Evolutionary conservation across 2,888 invertebrate genomes (phyloP).

Genomic region (Drosophila tanythrix): DNA sequence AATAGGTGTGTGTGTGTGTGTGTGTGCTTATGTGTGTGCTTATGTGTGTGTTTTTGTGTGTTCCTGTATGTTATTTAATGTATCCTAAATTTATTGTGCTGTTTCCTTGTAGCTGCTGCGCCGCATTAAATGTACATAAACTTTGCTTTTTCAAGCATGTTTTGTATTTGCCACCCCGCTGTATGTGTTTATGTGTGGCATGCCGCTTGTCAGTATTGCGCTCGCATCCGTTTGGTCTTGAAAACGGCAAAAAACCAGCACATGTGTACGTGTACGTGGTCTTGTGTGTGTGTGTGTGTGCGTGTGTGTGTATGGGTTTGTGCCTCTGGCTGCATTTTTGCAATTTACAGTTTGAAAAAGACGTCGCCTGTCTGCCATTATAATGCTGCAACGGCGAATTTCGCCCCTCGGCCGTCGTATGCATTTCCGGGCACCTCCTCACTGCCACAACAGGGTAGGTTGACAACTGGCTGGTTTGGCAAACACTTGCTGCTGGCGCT

Average conservation of each 20-base stretch:
- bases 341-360: conserved; percentile 75
- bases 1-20: conserved; percentile 5
- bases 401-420: conserved; percentile 57
- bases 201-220: conserved; percentile 57
- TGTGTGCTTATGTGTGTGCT: conserved; percentile 8
- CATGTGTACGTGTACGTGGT: conserved; percentile 32
- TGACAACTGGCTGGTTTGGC: conserved; percentile 11
- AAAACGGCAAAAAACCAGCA: conserved; percentile 66
- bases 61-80: conserved; percentile 76
- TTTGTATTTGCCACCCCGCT: conserved; percentile 19
- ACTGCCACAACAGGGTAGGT: neutral
- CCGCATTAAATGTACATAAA: conserved; percentile 75
- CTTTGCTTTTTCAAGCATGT: conserved; percentile 48
- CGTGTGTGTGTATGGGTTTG: conserved; percentile 29
- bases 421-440: conserved; percentile 52
- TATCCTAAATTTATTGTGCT: conserved; percentile 81
- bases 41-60: conserved; percentile 13
- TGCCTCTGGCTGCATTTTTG: conserved; percentile 66
- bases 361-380: conserved; percentile 78
- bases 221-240: conserved; percentile 73
- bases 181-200: conserved; percentile 32
- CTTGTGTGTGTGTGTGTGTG: conserved; percentile 39
- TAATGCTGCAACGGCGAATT: conserved; percentile 72
- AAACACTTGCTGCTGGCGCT: conserved; percentile 2
- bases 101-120: conserved; percentile 66